These are phyloP conservation scores for Zaprionus africanus DNA, from an alignment of 1,140 invertebrate genomes.

Conservation along the genomic window DNA sequence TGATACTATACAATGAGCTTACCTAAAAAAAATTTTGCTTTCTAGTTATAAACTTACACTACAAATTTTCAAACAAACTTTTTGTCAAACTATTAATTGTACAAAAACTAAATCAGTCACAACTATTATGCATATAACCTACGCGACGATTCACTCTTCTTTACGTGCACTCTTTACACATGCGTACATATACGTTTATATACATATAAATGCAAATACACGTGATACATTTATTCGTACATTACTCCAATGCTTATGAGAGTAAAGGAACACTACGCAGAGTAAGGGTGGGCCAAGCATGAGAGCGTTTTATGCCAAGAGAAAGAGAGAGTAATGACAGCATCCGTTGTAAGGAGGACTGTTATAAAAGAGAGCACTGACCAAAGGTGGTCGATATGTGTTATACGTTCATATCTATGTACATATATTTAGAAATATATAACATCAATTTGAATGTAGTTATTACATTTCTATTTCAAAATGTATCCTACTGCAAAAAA, in stretches of 20 bases:
- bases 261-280: constrained; percentile 1
- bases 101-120: neutral
- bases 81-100: too few relatives aligned
- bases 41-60: neutral
- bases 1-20: too few relatives aligned
- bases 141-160: neutral
- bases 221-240: neutral
- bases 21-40: too few relatives aligned
- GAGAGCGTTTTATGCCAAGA: constrained; percentile 7
- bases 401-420: constrained; percentile 7
- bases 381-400: constrained; percentile 25
- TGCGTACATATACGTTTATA: neutral
- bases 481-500: neutral
- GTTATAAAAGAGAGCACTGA: constrained; percentile 20
- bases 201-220: neutral
- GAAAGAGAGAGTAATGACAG: constrained; percentile 13
- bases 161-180: neutral
- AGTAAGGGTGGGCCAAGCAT: constrained; percentile 14
- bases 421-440: constrained; percentile 5
- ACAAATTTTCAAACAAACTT: too few relatives aligned
- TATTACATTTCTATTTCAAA: neutral
- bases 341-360: constrained; percentile 24
- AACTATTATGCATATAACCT: neutral
- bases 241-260: neutral
- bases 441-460: neutral